Evolutionary conservation across 2,113 vertebrate species (phyloP).

Genomic region (Zosterops pallidus): DNA sequence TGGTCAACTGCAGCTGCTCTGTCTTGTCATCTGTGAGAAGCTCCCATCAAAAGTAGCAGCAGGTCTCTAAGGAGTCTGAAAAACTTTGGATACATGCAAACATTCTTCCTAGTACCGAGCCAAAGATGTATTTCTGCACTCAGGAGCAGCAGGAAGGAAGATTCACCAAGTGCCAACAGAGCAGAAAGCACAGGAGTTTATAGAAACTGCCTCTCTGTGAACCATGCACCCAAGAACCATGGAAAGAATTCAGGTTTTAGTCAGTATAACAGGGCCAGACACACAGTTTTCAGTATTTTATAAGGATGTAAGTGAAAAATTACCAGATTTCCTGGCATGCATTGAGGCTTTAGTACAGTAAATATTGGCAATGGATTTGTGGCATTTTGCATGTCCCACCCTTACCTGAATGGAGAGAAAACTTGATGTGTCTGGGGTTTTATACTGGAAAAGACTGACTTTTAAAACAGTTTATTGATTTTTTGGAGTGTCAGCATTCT

Average conservation of each 20-base stretch:
- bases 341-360: background rate
- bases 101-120: background rate
- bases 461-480: background rate
- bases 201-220: background rate
- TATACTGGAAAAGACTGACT: background rate
- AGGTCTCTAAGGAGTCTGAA: background rate
- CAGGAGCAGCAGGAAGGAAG: background rate
- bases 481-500: background rate
- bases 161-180: background rate
- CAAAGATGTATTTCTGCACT: background rate
- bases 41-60: background rate
- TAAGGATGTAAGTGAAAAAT: background rate
- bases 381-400: background rate
- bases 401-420: background rate
- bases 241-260: background rate
- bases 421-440: background rate
- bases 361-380: background rate
- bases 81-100: background rate
- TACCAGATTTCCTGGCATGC: background rate
- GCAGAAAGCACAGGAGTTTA: background rate
- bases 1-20: background rate
- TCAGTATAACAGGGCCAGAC: background rate
- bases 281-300: background rate
- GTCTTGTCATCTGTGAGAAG: background rate
- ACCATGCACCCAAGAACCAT: background rate